Conservation (phyloP, 2,113 vertebrate genomes). For the Vireo altiloquus region DNA sequence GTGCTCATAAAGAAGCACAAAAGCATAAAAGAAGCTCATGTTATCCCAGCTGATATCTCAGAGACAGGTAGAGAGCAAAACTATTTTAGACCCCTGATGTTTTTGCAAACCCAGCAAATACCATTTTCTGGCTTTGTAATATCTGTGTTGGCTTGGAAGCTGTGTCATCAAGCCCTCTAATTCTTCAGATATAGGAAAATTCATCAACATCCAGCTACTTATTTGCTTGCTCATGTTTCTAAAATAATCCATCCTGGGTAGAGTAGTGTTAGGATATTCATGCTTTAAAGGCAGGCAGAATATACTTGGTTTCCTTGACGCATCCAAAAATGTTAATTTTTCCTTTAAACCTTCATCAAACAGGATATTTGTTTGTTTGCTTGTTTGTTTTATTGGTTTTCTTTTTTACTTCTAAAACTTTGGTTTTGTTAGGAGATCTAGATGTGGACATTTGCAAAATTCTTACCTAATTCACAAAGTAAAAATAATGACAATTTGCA, state of each 20-base stretch:
- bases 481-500: background rate
- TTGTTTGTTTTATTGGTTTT: background rate
- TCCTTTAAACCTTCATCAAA: background rate
- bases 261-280: background rate
- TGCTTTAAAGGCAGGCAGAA: background rate
- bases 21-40: background rate
- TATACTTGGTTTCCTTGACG: background rate
- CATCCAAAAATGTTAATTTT: background rate
- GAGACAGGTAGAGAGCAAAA: background rate
- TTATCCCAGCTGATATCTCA: background rate
- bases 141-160: background rate
- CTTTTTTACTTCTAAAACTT: background rate
- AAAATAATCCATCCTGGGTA: background rate
- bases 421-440: background rate
- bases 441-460: background rate
- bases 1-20: background rate
- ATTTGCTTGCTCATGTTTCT: background rate
- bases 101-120: background rate
- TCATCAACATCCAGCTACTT: background rate
- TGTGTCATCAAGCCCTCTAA: background rate
- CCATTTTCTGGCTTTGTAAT: background rate
- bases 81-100: background rate
- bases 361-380: background rate
- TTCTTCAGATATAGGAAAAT: background rate
- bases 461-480: background rate